phyloP scores from a whole-genome alignment of 2,113 vertebrate genomes.

The Phaetusa simplex region DNA sequence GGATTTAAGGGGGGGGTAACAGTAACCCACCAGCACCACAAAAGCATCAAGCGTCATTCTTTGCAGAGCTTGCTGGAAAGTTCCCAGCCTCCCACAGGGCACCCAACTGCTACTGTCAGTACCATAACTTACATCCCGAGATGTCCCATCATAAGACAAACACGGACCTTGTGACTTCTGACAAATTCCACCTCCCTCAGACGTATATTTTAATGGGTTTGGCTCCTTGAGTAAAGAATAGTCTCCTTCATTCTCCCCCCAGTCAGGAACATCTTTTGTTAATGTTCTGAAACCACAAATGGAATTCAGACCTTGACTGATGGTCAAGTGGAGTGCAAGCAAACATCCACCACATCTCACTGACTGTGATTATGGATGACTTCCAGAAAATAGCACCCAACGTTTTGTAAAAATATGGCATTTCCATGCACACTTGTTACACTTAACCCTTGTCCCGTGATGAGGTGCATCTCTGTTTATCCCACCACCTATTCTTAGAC shows the following conservation, averaged over 20 bases:
- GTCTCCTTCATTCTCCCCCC: not conserved
- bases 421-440: not conserved
- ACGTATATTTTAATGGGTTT: not conserved
- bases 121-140: not conserved
- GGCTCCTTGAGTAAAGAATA: not conserved
- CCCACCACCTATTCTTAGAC: not conserved
- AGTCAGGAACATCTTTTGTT: not conserved
- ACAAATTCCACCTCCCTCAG: not conserved
- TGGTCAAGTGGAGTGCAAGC: not conserved
- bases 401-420: not conserved
- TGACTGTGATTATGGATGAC: not conserved
- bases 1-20: not conserved
- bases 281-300: not conserved
- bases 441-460: not conserved
- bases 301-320: not conserved
- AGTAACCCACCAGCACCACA: not conserved
- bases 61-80: not conserved
- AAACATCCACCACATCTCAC: not conserved
- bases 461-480: not conserved
- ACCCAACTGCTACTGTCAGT: not conserved
- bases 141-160: not conserved
- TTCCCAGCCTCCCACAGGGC: not conserved
- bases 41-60: not conserved
- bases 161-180: not conserved
- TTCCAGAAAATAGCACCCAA: not conserved